A percentile compares a stretch with the other conserved stretches of the same genome.
Evolutionary conservation across 2,113 vertebrate species (phyloP).

Genomic region (Falco punctatus): DNA sequence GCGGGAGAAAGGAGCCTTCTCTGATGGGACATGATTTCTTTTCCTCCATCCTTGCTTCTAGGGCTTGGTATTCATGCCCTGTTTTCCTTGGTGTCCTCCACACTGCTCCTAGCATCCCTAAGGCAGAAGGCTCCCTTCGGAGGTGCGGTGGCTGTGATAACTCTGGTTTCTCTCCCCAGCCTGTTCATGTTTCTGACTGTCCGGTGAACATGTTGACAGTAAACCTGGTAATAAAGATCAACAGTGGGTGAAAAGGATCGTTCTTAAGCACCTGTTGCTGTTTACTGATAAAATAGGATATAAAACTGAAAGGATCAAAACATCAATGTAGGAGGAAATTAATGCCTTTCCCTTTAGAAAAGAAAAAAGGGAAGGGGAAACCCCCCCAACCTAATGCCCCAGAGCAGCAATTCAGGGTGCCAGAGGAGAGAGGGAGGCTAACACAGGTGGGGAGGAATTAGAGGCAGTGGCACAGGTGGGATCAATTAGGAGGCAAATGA

Average conservation of each 20-base stretch:
- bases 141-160: rapidly evolving
- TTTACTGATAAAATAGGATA: not conserved
- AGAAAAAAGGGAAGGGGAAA: too few relatives aligned
- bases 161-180: not conserved
- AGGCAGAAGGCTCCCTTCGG: not conserved
- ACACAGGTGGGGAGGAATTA: not conserved
- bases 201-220: not conserved
- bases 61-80: rapidly evolving
- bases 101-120: rapidly evolving
- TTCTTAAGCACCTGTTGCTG: not conserved
- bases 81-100: not conserved
- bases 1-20: not conserved
- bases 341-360: not conserved
- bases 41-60: too few relatives aligned
- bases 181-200: rapidly evolving
- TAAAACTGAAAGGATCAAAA: not conserved
- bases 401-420: rapidly evolving
- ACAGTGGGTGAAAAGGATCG: not conserved
- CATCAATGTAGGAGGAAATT: rapidly evolving
- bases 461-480: not conserved
- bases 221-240: not conserved
- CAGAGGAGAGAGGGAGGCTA: not conserved
- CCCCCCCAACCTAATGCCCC: too few relatives aligned
- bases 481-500: not conserved
- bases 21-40: rapidly evolving